Conservation (phyloP, 1,140 invertebrate species). For the Gyrodactylus bullatarudis region DNA sequence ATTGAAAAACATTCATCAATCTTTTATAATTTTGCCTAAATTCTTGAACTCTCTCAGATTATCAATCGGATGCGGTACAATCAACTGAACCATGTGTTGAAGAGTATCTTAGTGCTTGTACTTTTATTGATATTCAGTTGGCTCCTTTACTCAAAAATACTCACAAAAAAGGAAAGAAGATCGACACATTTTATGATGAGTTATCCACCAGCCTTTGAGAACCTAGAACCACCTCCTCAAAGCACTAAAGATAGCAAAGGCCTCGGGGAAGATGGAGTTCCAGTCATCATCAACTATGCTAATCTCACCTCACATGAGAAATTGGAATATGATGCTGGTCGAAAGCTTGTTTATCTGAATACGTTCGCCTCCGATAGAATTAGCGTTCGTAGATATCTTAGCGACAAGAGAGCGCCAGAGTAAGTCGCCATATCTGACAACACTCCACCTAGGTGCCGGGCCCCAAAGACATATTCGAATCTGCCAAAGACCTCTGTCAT, state of each 20-base stretch:
- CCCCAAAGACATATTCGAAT: neutral
- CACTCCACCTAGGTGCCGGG: too few relatives aligned
- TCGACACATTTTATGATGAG: too few relatives aligned
- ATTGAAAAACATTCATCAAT: too few relatives aligned
- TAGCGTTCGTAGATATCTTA: neutral
- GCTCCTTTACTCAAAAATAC: too few relatives aligned
- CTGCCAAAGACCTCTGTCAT: conserved; percentile 65
- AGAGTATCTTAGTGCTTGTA: too few relatives aligned
- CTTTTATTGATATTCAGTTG: too few relatives aligned
- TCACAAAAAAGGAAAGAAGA: too few relatives aligned
- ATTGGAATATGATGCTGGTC: conserved; percentile 7
- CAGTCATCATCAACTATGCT: neutral
- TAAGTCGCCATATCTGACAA: too few relatives aligned
- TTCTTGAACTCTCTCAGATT: too few relatives aligned
- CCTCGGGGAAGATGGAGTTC: neutral
- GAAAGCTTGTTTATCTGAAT: neutral
- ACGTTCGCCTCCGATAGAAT: conserved; percentile 2
- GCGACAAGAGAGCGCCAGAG: neutral
- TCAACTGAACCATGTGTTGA: too few relatives aligned
- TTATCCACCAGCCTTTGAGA: neutral
- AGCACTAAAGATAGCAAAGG: neutral
- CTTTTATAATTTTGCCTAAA: too few relatives aligned
- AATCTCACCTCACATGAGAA: neutral
- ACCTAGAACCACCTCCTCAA: neutral
- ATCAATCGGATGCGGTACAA: too few relatives aligned